Conservation (phyloP, 1,140 invertebrate species). For the Drosophila varians region DNA sequence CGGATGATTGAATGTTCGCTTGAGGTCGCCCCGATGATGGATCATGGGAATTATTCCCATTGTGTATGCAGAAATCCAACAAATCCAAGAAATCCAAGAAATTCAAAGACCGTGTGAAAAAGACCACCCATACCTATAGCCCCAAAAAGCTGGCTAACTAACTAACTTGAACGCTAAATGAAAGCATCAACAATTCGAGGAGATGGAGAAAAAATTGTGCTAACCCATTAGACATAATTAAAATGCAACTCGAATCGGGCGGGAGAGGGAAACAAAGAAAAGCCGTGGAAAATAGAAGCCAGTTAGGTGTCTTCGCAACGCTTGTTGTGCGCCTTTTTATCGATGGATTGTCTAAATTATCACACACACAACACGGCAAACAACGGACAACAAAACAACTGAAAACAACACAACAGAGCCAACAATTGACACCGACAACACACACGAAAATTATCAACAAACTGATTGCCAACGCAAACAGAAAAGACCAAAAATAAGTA, state of each 20-base stretch:
- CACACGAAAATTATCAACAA: conserved; percentile 77
- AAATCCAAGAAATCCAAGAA: not conserved
- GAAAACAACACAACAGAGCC: conserved; percentile 25
- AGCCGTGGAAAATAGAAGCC: conserved; percentile 42
- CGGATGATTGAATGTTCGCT: conserved; percentile 71
- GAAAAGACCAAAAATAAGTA: conserved; percentile 42
- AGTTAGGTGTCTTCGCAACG: conserved; percentile 48
- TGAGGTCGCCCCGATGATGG: conserved; percentile 65
- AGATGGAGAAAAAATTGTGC: conserved; percentile 1
- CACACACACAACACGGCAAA: conserved; percentile 53
- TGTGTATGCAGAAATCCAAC: conserved; percentile 28
- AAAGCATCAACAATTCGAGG: conserved; percentile 35
- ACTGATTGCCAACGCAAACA: conserved; percentile 73
- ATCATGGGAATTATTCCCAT: conserved; percentile 64
- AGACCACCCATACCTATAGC: conserved; percentile 53
- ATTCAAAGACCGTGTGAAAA: conserved; percentile 18
- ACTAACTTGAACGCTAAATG: conserved; percentile 64
- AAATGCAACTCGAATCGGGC: conserved; percentile 58
- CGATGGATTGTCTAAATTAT: conserved; percentile 72
- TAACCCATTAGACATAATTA: conserved; percentile 66
- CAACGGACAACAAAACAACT: conserved; percentile 31
- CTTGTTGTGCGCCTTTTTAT: conserved; percentile 76
- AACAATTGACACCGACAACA: conserved; percentile 46
- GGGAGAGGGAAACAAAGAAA: conserved; percentile 42
- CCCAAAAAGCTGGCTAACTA: conserved; percentile 18